Percentiles rank a stretch among this genome's conserved stretches.
phyloP scores from a whole-genome alignment of 1,140 invertebrate species.

The Pogonomyrmex barbatus region DNA sequence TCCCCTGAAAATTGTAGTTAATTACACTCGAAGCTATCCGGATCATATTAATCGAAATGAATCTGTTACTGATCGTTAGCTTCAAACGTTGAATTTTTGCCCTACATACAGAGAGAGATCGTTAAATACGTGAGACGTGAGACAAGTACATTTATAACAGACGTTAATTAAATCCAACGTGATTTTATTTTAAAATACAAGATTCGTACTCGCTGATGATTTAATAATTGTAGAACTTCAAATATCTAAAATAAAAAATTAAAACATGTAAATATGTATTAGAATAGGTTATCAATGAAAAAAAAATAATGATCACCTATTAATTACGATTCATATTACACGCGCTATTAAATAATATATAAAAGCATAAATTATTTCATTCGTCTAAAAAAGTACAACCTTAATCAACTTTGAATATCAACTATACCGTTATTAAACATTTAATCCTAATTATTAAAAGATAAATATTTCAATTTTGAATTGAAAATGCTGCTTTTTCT shows the following conservation, averaged over 20 bases:
- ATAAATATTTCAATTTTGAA: not conserved
- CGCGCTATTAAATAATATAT: not conserved
- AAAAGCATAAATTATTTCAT: not conserved
- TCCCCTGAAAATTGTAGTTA: conserved; percentile 33
- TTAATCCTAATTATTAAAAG: not conserved
- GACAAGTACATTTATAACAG: not conserved
- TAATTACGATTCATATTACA: not conserved
- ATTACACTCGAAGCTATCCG: conserved; percentile 23
- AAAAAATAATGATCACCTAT: not conserved
- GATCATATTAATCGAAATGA: conserved; percentile 33
- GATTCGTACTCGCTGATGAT: not conserved
- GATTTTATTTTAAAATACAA: conserved; percentile 4
- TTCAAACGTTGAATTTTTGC: conserved; percentile 19
- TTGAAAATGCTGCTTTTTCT: not conserved
- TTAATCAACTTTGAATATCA: not conserved
- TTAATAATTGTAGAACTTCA: not conserved
- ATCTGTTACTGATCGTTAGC: conserved; percentile 43
- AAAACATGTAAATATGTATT: not conserved
- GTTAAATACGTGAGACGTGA: conserved; percentile 4
- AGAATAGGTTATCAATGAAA: not conserved
- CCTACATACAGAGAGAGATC: not conserved
- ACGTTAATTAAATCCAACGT: not conserved
- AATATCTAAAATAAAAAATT: not conserved
- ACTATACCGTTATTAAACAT: not conserved
- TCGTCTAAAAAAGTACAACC: not conserved